Conservation (phyloP, 1,140 invertebrate species). For the Drosophila baimaii region DNA sequence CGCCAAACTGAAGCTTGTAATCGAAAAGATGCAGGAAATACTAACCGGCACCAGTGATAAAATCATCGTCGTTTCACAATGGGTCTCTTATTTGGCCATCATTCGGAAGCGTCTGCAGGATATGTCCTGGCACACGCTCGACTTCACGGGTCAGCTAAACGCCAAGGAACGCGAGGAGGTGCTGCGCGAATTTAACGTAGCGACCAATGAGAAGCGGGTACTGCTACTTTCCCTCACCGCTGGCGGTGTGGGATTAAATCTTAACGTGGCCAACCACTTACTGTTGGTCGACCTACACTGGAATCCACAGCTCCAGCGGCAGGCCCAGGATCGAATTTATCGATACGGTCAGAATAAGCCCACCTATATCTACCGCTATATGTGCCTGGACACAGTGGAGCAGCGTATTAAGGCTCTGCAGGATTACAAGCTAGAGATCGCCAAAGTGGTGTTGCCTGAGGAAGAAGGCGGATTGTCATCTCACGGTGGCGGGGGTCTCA, state of each 20-base stretch:
- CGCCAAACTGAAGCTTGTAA: constrained; percentile 37
- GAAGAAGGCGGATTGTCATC: background rate
- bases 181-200: constrained; percentile 40
- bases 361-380: constrained; percentile 87
- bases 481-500: constrained; percentile 12
- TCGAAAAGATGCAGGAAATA: constrained; percentile 36
- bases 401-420: constrained; percentile 91
- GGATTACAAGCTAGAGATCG: constrained; percentile 90
- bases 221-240: constrained; percentile 53
- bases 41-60: constrained; percentile 48
- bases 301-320: constrained; percentile 61
- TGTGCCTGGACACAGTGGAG: constrained; percentile 92
- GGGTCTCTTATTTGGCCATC: constrained; percentile 38
- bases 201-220: constrained; percentile 28
- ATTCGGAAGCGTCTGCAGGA: constrained; percentile 33
- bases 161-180: constrained; percentile 33
- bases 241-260: constrained; percentile 62
- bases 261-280: constrained; percentile 64
- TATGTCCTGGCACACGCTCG: constrained; percentile 25
- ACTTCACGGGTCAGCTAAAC: constrained; percentile 46
- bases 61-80: constrained; percentile 58
- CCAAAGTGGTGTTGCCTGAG: constrained; percentile 87
- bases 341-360: constrained; percentile 60
- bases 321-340: constrained; percentile 67
- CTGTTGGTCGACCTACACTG: constrained; percentile 58